Evolutionary conservation across 2,888 invertebrate genomes (phyloP), one percentile per base, ranked within the genome.

Genomic region (Acleris sparsana): DNA sequence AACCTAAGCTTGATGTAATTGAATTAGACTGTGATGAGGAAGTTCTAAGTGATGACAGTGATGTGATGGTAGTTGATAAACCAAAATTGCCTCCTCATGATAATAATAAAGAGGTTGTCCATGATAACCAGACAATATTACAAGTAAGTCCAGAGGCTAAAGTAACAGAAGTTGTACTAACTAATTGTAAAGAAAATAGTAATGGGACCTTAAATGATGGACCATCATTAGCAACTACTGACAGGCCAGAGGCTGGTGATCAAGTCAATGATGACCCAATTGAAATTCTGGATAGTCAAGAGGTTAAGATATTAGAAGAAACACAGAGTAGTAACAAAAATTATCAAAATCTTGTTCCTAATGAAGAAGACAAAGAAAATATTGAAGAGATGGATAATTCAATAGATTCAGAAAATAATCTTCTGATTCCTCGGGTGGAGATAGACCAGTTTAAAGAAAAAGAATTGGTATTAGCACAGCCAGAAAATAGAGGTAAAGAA

Each of bases 1-100:
- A 48, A 20, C 51, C 56, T 58, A 78, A 75, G 57, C 58, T 69
- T 68, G 73, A 74, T 62, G 46, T 76, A 29, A 79, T 79, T 65
- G 67, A 69, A 22, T 64, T 72, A 56, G 69, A 73, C 67, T 56
- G 72, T 61, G 74, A 73, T 67, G 72, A 33, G 33, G 9, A 69
- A 39, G 39, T 13, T 39, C 11, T 13, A 4, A 39, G 39, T 53
- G 66, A 73, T 68, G 72, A 73, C 57, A 70, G 70, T n/a, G 56
- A 70, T 49, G 52, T 63, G 18, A 29, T 70, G 1, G 16, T 60
- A n/a, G 13, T 68, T 29, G 63, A 69, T 51, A 51, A 18, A 20
- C 43, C 16, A 11, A 44, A 17, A 48, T 11, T 25, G 0, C 17
- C 11, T 25, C 9, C 33, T 33, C 1, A 33, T 33, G 33, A 33